These are phyloP conservation scores for Pegea sp. DNA, from an alignment of 23 tunicate species.

Conservation along the genomic window DNA sequence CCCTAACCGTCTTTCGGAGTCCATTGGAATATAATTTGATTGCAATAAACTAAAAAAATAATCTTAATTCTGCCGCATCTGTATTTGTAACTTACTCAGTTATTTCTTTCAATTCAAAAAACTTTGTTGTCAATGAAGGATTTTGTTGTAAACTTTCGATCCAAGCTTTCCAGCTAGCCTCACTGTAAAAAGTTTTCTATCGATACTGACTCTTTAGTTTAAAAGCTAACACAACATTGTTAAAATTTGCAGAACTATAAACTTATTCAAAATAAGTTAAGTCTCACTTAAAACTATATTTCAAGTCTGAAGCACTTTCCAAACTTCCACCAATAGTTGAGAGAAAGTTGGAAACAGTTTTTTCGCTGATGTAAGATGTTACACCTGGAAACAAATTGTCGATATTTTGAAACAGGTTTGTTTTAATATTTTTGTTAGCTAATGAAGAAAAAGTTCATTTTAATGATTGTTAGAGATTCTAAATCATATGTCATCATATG, in stretches of 20 bases:
- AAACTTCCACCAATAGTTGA: conserved; percentile 23
- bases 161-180: conserved; percentile 64
- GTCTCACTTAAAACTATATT: conserved; percentile 17
- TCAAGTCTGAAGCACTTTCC: conserved; percentile 19
- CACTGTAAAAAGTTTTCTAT: conserved; percentile 4
- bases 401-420: too few species aligned
- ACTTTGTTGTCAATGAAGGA: conserved; percentile 20
- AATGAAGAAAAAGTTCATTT: too few species aligned
- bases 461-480: too few species aligned
- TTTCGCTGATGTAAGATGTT: conserved; percentile 5
- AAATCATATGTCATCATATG: too few species aligned
- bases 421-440: too few species aligned
- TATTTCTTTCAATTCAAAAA: conserved; percentile 12
- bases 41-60: too few species aligned
- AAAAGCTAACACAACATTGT: too few species aligned
- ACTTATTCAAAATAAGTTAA: not conserved
- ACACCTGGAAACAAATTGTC: conserved; percentile 1
- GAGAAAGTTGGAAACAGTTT: conserved; percentile 8
- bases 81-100: conserved; percentile 11
- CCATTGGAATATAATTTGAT: too few species aligned
- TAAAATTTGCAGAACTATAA: too few species aligned
- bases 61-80: not conserved
- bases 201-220: too few species aligned
- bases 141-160: conserved; percentile 13
- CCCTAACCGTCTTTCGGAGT: too few species aligned